Percentiles rank a stretch among this genome's conserved stretches.
Conservation (phyloP, 2,797 vertebrate species). For the Rhinichthys osculus region DNA sequence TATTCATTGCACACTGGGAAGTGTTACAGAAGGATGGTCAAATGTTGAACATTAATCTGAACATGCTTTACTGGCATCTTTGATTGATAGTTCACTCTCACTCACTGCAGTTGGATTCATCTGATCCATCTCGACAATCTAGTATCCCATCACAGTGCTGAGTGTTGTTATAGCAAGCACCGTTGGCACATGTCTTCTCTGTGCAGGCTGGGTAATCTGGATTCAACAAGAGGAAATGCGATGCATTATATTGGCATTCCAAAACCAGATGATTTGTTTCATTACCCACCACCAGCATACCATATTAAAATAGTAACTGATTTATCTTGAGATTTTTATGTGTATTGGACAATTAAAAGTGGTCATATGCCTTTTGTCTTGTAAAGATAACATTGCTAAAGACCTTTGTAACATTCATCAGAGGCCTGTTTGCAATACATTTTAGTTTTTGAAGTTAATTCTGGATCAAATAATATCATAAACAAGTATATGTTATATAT, state of each 20-base stretch:
- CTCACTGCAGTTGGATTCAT: conserved; percentile 80
- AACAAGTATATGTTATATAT: not conserved
- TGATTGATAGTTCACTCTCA: conserved; percentile 6
- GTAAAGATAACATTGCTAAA: conserved; percentile 26
- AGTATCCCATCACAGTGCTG: conserved; percentile 74
- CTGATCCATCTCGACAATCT: conserved; percentile 79
- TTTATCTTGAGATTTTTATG: conserved; percentile 26
- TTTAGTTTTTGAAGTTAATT: not conserved
- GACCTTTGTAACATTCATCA: conserved; percentile 13
- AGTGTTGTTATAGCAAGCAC: conserved; percentile 76
- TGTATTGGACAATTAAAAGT: conserved; percentile 12
- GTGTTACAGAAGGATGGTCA: not conserved
- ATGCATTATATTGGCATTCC: conserved; percentile 8
- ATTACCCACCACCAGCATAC: not conserved
- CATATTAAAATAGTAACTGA: conserved; percentile 24
- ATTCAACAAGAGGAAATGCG: conserved; percentile 9
- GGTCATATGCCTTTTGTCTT: conserved; percentile 30
- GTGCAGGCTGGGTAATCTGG: conserved; percentile 75
- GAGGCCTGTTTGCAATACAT: not conserved
- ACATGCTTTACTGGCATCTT: not conserved
- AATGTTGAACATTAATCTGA: not conserved
- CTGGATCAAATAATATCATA: not conserved
- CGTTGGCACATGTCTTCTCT: conserved; percentile 76
- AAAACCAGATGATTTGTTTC: conserved; percentile 19
- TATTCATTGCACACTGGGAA: too few species aligned